phyloP scores from a whole-genome alignment of 2,797 vertebrate genomes.

The Propithecus deckenii region DNA sequence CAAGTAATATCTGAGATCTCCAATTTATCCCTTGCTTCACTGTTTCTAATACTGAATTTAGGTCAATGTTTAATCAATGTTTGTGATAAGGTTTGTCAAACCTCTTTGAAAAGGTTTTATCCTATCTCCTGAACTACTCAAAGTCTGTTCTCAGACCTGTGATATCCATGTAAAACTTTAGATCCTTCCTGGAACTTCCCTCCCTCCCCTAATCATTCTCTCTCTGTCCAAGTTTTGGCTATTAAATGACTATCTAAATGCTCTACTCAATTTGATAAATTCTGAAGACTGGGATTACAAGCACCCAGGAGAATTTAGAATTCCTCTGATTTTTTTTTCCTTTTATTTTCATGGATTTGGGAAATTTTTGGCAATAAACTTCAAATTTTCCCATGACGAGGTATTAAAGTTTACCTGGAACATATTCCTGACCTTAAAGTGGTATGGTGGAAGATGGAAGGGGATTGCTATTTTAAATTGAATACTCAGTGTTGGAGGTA shows the following conservation, averaged over 20 bases:
- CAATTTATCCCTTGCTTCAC: background rate
- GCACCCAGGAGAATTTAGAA: background rate
- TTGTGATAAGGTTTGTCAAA: background rate
- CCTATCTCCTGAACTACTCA: background rate
- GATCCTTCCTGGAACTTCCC: background rate
- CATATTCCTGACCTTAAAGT: background rate
- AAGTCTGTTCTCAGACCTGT: background rate
- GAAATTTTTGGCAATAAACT: background rate
- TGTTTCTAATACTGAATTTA: background rate
- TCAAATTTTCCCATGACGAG: background rate
- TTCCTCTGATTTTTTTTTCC: background rate
- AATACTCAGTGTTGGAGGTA: background rate
- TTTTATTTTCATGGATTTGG: background rate
- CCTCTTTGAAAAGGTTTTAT: background rate
- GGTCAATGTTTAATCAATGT: background rate
- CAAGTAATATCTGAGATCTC: background rate
- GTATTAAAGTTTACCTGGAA: background rate
- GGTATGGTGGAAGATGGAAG: accelerated
- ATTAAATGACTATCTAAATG: background rate
- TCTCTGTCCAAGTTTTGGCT: background rate
- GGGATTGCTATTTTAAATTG: background rate
- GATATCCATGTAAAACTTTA: background rate
- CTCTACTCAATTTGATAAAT: background rate
- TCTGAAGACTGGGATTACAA: background rate
- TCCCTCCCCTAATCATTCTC: background rate